phyloP scores from a whole-genome alignment of 2,797 vertebrate genomes.

The Erpetoichthys calabaricus region DNA sequence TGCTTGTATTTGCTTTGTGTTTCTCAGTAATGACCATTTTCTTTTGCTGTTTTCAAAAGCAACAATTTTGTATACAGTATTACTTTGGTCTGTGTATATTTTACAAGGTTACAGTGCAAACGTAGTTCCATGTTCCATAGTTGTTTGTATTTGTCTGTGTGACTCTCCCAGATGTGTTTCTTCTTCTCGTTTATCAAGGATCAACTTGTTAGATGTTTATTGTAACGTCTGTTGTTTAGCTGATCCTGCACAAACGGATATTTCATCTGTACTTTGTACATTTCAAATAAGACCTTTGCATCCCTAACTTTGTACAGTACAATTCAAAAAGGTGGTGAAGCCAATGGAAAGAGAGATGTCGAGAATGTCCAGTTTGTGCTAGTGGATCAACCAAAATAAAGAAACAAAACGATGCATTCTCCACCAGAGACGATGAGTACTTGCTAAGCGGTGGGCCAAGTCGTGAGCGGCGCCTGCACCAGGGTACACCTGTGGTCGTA shows the following conservation, averaged over 20 bases:
- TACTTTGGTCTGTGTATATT: constrained; percentile 10
- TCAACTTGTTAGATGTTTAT: too few species aligned
- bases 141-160: background rate
- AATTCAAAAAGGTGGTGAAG: background rate
- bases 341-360: background rate
- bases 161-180: background rate
- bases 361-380: background rate
- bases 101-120: constrained; percentile 6
- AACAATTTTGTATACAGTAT: constrained; percentile 9
- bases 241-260: too few species aligned
- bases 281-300: background rate
- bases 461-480: too few species aligned
- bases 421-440: too few species aligned
- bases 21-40: too few species aligned
- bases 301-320: background rate
- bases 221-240: too few species aligned
- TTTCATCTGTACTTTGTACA: background rate
- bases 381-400: background rate
- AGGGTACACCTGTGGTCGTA: background rate
- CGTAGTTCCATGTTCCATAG: constrained; percentile 4
- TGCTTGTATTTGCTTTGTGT: too few species aligned
- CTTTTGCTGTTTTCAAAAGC: background rate
- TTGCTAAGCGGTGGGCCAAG: too few species aligned
- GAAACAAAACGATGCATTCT: background rate
- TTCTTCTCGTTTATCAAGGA: too few species aligned